Evolutionary conservation across 2,888 invertebrate genomes (phyloP), one percentile per base, ranked within the genome.

Genomic region (Lasioglossum vierecki): DNA sequence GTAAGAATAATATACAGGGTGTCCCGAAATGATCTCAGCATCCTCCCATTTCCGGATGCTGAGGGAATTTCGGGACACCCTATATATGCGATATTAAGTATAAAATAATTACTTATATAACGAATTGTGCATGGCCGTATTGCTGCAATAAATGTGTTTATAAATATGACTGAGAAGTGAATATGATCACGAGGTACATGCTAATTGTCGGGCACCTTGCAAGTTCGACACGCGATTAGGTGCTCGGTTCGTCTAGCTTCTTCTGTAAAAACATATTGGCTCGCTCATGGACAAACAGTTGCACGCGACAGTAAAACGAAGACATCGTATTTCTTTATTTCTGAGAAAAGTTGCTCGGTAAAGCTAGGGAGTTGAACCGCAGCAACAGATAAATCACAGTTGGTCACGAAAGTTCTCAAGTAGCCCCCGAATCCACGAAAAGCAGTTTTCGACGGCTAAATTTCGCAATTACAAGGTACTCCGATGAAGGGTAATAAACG

Each of bases 371-470:
- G 83, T 68, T 80, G 44, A 77, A 80, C 83, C 87, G 57, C 82
- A 82, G 84, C 83, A 84, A 84, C 88, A 86, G 83, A 90, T 90
- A 89, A 91, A 90, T 90, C 90, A 91, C 89, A 91, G 89, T 82
- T 75, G 83, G 85, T 73, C 79, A 53, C 49, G 60, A 66, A 90
- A 91, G 76, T 90, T 90, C 88, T 83, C 83, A 84, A 91, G 87
- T 86, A 79, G 77, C 73, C 78, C 73, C 78, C 74, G 49, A 90
- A 86, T 81, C 84, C 79, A 68, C 49, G 77, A 57, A 41, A 66
- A 72, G 57, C 81, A 79, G 68, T 83, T 79, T 73, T 82, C 81
- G 57, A 49, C 71, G 63, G 30, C 22, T 41, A 71, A 57, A 75
- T 81, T n/a, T 79, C 70, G n/a, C 66, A 49, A 39, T 35, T 15